Evolutionary conservation across 2,797 vertebrate genomes (phyloP), one percentile per base, ranked within the genome.

Genomic region (Coranthus polyacanthus): DNA sequence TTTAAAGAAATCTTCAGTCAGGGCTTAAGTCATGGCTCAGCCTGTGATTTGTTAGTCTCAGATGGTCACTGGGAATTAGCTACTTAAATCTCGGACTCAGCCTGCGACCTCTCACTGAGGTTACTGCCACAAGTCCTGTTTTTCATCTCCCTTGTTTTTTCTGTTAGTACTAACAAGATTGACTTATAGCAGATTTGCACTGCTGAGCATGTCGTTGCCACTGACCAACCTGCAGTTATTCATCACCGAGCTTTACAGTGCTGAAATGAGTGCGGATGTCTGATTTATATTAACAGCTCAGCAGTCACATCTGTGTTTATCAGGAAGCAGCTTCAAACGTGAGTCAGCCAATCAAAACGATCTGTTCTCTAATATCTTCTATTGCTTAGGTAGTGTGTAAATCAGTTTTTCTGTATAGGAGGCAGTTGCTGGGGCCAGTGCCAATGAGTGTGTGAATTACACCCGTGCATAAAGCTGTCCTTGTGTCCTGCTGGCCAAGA

Each of bases 401-500:
- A 85, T 83, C 81, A 79, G 79, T 66, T 56, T 90, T 87, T 84
- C 76, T 79, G 74, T 79, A 72, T 54, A 81, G 86, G 77, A 78
- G 86, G 82, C 88, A 86, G 89, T 90, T 84, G 88, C 85, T 75
- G 82, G 86, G 79, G 83, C 76, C 45, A 0, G 59, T 87, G 89
- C 88, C 89, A 91, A 79, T 71, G 84, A 88, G 86, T 89, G 84
- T 92, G 90, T 92, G 88, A 91, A 92, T 90, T 90, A 88, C 82
- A 86, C 84, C 79, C 83, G 46, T 85, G 85, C 87, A 89, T 91
- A 89, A 89, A 87, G 87, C 88, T 87, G 86, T 84, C 81, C 88
- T 91, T 92, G 86, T 92, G 79, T 83, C 85, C 84, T 57, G 79
- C 84, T 81, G 85, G 89, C 89, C 88, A 90, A 85, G 79, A 90